These are phyloP conservation scores for Danaus plexippus DNA, from an alignment of 1,140 invertebrate species.

Conservation along the genomic window DNA sequence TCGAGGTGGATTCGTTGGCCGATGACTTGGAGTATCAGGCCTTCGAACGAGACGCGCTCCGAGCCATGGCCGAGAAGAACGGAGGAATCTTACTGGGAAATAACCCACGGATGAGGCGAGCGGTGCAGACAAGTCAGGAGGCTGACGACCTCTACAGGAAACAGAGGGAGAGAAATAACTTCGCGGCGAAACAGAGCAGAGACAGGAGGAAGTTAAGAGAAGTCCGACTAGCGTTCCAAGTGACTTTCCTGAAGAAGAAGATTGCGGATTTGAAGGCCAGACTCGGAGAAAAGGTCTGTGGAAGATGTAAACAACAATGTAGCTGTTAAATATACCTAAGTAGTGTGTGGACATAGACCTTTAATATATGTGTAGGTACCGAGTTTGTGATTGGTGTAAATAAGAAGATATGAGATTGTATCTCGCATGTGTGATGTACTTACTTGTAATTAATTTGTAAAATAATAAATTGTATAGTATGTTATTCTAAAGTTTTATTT, in stretches of 20 bases:
- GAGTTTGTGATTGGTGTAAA: no score
- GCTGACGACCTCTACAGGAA: conserved; percentile 86
- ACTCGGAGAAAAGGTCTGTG: conserved; percentile 15
- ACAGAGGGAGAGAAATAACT: conserved; percentile 92
- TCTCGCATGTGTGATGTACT: no score
- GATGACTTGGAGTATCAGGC: conserved; percentile 75
- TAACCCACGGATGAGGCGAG: conserved; percentile 78
- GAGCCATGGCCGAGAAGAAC: conserved; percentile 75
- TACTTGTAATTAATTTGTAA: no score
- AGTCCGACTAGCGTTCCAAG: conserved; percentile 91
- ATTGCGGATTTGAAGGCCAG: conserved; percentile 19
- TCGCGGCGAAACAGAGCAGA: conserved; percentile 93
- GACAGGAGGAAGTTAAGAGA: conserved; percentile 92
- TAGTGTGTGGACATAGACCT: no score
- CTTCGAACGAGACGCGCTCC: conserved; percentile 78
- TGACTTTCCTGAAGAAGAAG: conserved; percentile 77
- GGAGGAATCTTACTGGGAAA: conserved; percentile 70
- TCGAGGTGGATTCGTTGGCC: conserved; percentile 23
- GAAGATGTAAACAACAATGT: conserved; percentile 10
- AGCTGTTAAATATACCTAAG: conserved; percentile 6
- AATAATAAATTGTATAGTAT: no score
- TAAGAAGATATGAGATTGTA: no score
- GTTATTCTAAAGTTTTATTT: no score
- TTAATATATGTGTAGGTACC: no score
- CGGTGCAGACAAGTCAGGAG: conserved; percentile 51